These are phyloP conservation scores for Melanotaenia boesemani DNA, from an alignment of 2,797 vertebrate genomes.

Conservation along the genomic window DNA sequence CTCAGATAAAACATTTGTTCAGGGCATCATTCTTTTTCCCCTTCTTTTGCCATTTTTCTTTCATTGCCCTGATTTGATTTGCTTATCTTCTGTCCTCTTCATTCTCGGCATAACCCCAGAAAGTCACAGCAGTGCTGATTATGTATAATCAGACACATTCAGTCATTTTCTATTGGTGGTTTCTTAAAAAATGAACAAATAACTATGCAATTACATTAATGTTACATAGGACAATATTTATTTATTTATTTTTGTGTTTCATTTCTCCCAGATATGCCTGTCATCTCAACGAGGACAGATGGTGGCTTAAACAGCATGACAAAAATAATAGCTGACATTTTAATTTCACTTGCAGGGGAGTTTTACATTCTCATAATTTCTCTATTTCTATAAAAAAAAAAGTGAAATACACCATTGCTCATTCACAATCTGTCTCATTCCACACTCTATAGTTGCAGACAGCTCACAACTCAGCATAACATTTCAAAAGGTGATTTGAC, in stretches of 20 bases:
- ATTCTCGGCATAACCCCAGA: slow-evolving; percentile 9
- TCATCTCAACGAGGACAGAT: slow-evolving; percentile 17
- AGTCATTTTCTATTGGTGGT: slow-evolving; percentile 15
- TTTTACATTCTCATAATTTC: slow-evolving; percentile 29
- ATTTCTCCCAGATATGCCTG: slow-evolving; percentile 27
- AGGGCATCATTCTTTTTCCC: slow-evolving; percentile 55
- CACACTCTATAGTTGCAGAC: slow-evolving; percentile 35
- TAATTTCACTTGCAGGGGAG: slow-evolving; percentile 31
- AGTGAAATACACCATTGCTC: background rate
- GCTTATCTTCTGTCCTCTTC: slow-evolving; percentile 7
- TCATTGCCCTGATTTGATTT: slow-evolving; percentile 15
- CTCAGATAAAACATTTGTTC: slow-evolving; percentile 58
- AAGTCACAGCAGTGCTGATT: background rate
- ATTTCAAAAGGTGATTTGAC: slow-evolving; percentile 75
- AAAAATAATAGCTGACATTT: slow-evolving; percentile 51
- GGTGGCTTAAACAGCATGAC: slow-evolving; percentile 10
- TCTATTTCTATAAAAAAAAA: slow-evolving; percentile 17
- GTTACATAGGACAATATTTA: slow-evolving; percentile 10
- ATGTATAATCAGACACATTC: slow-evolving; percentile 17
- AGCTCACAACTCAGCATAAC: slow-evolving; percentile 49
- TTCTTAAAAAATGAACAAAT: slow-evolving; percentile 2
- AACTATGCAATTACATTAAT: background rate
- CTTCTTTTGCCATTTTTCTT: slow-evolving; percentile 1
- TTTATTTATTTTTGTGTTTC: slow-evolving; percentile 11
- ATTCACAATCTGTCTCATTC: slow-evolving; percentile 16